Evolutionary conservation across 2,888 invertebrate genomes (phyloP).

Genomic region (Agriopis leucophaearia): DNA sequence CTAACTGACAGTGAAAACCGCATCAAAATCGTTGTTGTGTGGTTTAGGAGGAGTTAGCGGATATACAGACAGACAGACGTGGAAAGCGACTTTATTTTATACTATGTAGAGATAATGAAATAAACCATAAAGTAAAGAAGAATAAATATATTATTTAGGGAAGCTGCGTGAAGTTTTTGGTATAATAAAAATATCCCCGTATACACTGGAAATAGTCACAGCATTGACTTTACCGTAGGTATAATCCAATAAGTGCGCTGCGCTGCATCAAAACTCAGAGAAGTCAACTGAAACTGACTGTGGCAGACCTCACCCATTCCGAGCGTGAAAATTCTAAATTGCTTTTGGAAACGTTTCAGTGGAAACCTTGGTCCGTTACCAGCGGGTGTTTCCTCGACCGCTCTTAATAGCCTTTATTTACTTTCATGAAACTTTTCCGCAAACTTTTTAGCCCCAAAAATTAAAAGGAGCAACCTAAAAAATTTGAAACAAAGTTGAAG

Average conservation of each 20-base stretch:
- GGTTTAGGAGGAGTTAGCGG: no score
- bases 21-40: no score
- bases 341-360: slow-evolving; percentile 52
- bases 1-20: no score
- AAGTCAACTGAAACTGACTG: slow-evolving; percentile 46
- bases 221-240: neutral
- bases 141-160: no score
- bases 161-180: no score
- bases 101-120: no score
- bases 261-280: slow-evolving; percentile 30
- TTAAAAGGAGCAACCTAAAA: slow-evolving; percentile 64
- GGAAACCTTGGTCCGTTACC: slow-evolving; percentile 45
- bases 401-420: slow-evolving; percentile 58
- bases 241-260: slow-evolving; percentile 3
- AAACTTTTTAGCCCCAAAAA: slow-evolving; percentile 60
- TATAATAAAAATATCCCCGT: no score
- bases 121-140: no score
- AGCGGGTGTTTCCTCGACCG: slow-evolving; percentile 46
- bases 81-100: no score
- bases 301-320: slow-evolving; percentile 50
- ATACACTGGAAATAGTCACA: neutral
- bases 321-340: slow-evolving; percentile 57
- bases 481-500: slow-evolving; percentile 66
- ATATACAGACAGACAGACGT: no score
- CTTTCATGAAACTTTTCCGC: slow-evolving; percentile 54